Evolutionary conservation across 1,140 invertebrate genomes (phyloP).

Genomic region (Microplitis mediator): DNA sequence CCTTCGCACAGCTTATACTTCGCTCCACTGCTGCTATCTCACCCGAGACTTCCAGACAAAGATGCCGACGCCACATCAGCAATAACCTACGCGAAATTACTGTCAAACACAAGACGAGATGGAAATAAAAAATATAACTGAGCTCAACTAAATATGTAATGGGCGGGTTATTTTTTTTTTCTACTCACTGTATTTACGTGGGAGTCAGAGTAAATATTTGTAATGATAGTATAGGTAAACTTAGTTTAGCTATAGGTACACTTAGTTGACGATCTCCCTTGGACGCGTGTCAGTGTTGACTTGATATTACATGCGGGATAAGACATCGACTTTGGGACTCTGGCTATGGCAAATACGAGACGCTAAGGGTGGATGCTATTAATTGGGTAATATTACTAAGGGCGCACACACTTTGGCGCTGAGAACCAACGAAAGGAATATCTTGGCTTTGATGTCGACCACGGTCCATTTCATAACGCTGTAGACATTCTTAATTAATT

Average conservation of each 20-base stretch:
- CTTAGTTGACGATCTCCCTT: not conserved
- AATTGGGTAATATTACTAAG: constrained; percentile 30
- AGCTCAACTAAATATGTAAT: not conserved
- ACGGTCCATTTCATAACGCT: constrained; percentile 49
- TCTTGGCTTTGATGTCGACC: constrained; percentile 38
- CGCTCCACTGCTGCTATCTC: constrained; percentile 21
- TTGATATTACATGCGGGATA: constrained; percentile 29
- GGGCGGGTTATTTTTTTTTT: too few relatives aligned
- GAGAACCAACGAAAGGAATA: not conserved
- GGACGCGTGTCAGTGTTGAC: constrained; percentile 18
- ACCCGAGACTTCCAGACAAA: constrained; percentile 29
- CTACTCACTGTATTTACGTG: too few relatives aligned
- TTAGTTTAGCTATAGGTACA: too few relatives aligned
- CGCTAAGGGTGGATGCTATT: constrained; percentile 31
- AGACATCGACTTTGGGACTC: constrained; percentile 19
- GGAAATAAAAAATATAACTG: not conserved
- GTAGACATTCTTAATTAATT: constrained; percentile 51
- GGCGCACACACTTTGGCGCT: constrained; percentile 3
- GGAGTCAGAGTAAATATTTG: not conserved
- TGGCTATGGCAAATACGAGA: constrained; percentile 14
- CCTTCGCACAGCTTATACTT: constrained; percentile 55
- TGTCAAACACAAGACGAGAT: constrained; percentile 9
- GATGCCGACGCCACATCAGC: constrained; percentile 9
- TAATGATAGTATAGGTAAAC: not conserved
- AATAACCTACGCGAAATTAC: constrained; percentile 18